These are phyloP conservation scores for Drosophila pegasa DNA, from an alignment of 2,888 invertebrate genomes.

Conservation along the genomic window DNA sequence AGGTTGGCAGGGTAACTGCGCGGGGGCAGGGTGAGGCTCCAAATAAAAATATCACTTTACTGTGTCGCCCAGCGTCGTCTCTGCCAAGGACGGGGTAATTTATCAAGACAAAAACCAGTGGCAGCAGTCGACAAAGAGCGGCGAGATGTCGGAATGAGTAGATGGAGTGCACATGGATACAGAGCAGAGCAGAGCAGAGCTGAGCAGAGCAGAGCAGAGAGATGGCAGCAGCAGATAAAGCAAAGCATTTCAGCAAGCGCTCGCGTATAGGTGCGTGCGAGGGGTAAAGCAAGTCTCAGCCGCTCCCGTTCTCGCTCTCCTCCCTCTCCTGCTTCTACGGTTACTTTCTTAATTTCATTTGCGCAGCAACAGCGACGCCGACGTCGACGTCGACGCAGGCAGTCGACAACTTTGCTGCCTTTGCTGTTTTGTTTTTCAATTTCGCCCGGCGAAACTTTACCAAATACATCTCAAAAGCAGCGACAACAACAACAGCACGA, in stretches of 20 bases:
- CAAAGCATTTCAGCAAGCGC: conserved; percentile 57
- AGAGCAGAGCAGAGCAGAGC: conserved; percentile 29
- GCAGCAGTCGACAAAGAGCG: conserved; percentile 22
- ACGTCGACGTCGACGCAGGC: conserved; percentile 18
- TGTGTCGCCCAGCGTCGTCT: conserved; percentile 67
- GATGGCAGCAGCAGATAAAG: conserved; percentile 65
- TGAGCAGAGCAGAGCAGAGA: conserved; percentile 32
- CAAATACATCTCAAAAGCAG: conserved; percentile 73
- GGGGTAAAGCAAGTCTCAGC: conserved; percentile 24
- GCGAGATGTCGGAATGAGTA: conserved; percentile 38
- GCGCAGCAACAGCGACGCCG: conserved; percentile 50
- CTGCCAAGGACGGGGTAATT: conserved; percentile 80
- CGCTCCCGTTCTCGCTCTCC: neutral
- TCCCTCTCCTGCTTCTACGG: conserved; percentile 60
- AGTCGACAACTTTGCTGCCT: conserved; percentile 15
- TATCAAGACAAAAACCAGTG: conserved; percentile 76
- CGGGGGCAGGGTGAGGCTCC: conserved; percentile 21
- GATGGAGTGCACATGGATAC: conserved; percentile 52
- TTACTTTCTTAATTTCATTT: conserved; percentile 81
- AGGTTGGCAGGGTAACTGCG: neutral
- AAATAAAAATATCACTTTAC: conserved; percentile 80
- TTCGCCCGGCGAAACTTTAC: conserved; percentile 74
- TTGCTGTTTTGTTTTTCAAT: conserved; percentile 59
- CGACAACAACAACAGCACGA: conserved; percentile 38
- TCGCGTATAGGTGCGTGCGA: conserved; percentile 36